Evolutionary conservation across 2,888 invertebrate genomes (phyloP).

Genomic region (Trichacis sp.): DNA sequence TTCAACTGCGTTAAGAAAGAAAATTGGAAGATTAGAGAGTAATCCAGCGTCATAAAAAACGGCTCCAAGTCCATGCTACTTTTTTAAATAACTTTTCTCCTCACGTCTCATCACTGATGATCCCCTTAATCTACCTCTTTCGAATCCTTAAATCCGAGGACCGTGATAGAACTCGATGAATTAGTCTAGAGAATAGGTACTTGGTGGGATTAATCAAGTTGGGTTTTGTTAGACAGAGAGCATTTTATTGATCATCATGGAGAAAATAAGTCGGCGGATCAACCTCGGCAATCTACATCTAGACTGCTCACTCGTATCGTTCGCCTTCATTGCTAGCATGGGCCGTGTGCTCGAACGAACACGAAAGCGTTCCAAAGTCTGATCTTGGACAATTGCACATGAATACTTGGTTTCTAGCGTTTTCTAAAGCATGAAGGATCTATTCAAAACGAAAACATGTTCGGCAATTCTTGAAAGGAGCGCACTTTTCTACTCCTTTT

Average conservation of each 20-base stretch:
- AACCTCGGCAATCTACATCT: slow-evolving; percentile 36
- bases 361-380: slow-evolving; percentile 20
- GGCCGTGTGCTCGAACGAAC: slow-evolving; percentile 30
- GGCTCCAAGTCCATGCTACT: background rate
- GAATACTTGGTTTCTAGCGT: background rate
- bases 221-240: slow-evolving; percentile 41
- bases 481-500: background rate
- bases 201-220: slow-evolving; percentile 39
- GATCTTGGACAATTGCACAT: slow-evolving; percentile 23
- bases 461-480: background rate
- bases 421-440: background rate
- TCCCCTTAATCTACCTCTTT: slow-evolving; percentile 37
- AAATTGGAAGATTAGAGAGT: background rate
- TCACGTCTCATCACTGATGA: slow-evolving; percentile 31
- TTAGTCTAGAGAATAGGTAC: slow-evolving; percentile 31
- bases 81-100: slow-evolving; percentile 18
- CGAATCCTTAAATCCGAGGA: slow-evolving; percentile 33
- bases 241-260: slow-evolving; percentile 39
- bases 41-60: background rate
- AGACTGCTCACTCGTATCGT: slow-evolving; percentile 29
- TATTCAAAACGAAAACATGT: background rate
- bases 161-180: slow-evolving; percentile 30
- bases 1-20: background rate
- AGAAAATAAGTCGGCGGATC: slow-evolving; percentile 29
- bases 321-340: slow-evolving; percentile 32